Conservation (phyloP, 1,140 invertebrate genomes). For the Aphelenchoides avenae region DNA sequence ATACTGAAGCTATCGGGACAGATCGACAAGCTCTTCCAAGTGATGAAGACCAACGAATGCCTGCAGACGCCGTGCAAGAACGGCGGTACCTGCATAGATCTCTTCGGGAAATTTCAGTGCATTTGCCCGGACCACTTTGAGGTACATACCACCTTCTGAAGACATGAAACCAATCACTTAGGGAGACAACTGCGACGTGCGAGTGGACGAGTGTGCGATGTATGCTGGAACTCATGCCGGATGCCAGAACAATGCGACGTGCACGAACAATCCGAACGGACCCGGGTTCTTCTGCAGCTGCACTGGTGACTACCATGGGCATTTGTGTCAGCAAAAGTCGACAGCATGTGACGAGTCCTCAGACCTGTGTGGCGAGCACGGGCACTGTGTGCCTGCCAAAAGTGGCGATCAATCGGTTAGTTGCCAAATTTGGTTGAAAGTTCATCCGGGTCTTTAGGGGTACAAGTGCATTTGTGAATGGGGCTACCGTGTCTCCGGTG, state of each 20-base stretch:
- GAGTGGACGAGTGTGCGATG: conserved; percentile 51
- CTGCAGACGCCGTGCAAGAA: conserved; percentile 68
- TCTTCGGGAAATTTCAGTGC: conserved; percentile 65
- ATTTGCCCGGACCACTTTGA: conserved; percentile 76
- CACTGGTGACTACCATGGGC: conserved; percentile 46
- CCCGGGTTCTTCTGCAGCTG: conserved; percentile 45
- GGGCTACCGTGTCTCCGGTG: conserved; percentile 38
- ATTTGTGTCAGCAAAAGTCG: conserved; percentile 39
- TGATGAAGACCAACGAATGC: conserved; percentile 46
- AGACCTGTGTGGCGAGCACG: conserved; percentile 52
- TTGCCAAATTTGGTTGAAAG: conserved; percentile 13
- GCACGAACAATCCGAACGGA: conserved; percentile 57
- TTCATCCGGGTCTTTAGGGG: conserved; percentile 14
- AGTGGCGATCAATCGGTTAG: neutral
- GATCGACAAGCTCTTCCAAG: conserved; percentile 37
- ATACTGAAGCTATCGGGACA: conserved; percentile 29
- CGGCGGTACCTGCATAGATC: conserved; percentile 63
- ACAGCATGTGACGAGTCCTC: conserved; percentile 31
- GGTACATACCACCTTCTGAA: conserved; percentile 54
- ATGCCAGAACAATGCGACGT: conserved; percentile 61
- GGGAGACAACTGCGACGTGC: conserved; percentile 42
- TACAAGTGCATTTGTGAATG: conserved; percentile 55
- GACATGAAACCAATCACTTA: conserved; percentile 1
- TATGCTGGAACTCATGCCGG: conserved; percentile 59
- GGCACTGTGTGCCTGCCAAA: conserved; percentile 42